Evolutionary conservation across 2,888 invertebrate genomes (phyloP).

Genomic region (Diaprepes abbreviatus): DNA sequence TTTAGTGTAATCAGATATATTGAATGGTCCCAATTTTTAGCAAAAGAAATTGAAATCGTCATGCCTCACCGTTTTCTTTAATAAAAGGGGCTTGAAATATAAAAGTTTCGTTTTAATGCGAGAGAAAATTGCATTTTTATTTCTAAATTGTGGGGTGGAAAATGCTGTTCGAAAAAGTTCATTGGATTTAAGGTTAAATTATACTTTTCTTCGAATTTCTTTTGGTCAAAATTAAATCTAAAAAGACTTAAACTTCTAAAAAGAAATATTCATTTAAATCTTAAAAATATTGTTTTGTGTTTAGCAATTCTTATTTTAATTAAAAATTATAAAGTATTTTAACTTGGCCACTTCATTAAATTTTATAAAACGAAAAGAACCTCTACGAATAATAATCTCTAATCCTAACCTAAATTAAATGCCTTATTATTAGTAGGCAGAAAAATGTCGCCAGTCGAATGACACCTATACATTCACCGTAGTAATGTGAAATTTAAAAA

Average conservation of each 20-base stretch:
- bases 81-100: conserved; percentile 47
- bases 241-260: background rate
- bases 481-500: no score
- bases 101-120: conserved; percentile 45
- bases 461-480: no score
- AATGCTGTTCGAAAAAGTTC: conserved; percentile 14
- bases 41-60: conserved; percentile 56
- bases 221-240: conserved; percentile 1
- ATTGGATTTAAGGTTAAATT: conserved; percentile 10
- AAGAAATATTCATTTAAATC: no score
- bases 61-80: conserved; percentile 52
- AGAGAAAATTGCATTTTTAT: conserved; percentile 47
- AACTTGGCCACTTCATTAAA: no score
- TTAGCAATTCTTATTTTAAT: no score
- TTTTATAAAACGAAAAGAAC: no score
- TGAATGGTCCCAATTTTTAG: conserved; percentile 56
- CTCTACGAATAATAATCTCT: no score
- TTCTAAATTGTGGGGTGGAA: conserved; percentile 48
- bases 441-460: no score
- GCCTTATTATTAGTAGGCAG: no score
- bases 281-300: no score
- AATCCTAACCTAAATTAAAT: no score
- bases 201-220: conserved; percentile 5
- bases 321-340: no score
- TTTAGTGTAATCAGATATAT: conserved; percentile 58